Base-by-base conservation (phyloP, 2,888 invertebrate species). In the Orchesella flavescens region DNA sequence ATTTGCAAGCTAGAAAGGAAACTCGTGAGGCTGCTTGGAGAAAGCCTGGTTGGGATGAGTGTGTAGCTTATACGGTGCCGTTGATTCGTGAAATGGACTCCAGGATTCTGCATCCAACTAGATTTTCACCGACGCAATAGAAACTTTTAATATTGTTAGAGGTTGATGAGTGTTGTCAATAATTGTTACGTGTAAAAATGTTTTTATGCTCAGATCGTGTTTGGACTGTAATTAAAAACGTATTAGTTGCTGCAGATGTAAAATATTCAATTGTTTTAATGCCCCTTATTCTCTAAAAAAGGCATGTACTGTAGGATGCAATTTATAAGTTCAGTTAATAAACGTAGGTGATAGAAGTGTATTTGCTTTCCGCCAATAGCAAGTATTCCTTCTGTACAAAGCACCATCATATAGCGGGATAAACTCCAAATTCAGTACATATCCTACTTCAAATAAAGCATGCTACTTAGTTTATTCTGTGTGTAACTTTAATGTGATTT, bases 11-110 rank as follows among this genome's bases (percentile, higher is more conserved):
- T 0, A 94, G 99, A 24, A 97, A 97, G 89, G 96, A 97, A 90
- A 97, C 97, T 0, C 94, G 99, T 86, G 98, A 99, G 91, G 94
- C 95, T 88, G 98, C 98, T 3, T 99, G 99, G 99, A 93, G 96
- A 88, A 95, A 96, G 88, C 99, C 99, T 0, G 99, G 99, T 82
- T 99, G 99, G 99, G 99, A 99, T 91, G 97, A 97, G 90, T 99
- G 98, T 91, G 99, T 99, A 15, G 97, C 98, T 0, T 97, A 99
- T 91, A 99, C 99, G 55, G 99, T 99, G 85, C 99, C 99, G 19
- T 92, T 99, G 87, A 99, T 99, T 89, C 92, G 96, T 84, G 97
- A 98, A 91, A 98, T 98, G 97, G 96, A 98, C 91, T 96, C 97
- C 90, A 94, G 98, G 88, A 96, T 99, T 88, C 93, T 99, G 89